Evolutionary conservation across 2,797 vertebrate species (phyloP), one percentile per base, ranked within the genome.

Genomic region (Brotula barbata): DNA sequence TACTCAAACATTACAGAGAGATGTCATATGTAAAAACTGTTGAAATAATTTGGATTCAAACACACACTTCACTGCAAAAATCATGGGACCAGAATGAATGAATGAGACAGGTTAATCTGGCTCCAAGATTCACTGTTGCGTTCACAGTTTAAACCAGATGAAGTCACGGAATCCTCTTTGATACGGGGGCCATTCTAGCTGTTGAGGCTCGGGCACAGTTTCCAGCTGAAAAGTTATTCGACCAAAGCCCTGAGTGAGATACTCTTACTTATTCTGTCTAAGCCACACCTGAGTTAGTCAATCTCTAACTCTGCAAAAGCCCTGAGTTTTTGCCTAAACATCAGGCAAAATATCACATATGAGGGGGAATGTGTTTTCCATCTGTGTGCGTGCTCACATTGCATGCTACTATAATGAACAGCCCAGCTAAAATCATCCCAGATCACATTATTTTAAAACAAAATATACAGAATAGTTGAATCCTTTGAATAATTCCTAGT

Each of bases 71-170:
- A 28, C 25, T 28, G 25, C 25, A 33, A 33, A 33, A 33, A 33
- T 33, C 31, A 56, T 39, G 41, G 45, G 59, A 75, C 46, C 28
- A 25, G 59, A 62, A 68, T 66, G 41, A 48, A 77, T 63, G 58
- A 70, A 77, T 33, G 58, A 74, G 62, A 74, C n/a, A 43, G 64
- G 62, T 77, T 2, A 22, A 48, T 55, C 2, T 36, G 58, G 69
- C 55, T 76, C 52, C 52, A 50, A 71, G 72, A 65, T 36, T 61
- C 0, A 3, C 54, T 8, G 39, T 63, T 47, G 67, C 46, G 43
- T 87, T 89, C 89, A 89, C 86, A 90, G 86, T 85, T 88, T 80
- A 61, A 80, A 75, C 44, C 74, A 81, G 80, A 82, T 59, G 56
- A 80, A 40, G 31, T 75, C 41, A 28, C 8, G 15, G 39, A 46